Evolutionary conservation across 2,888 invertebrate species (phyloP).

Genomic region (Carcina quercana): DNA sequence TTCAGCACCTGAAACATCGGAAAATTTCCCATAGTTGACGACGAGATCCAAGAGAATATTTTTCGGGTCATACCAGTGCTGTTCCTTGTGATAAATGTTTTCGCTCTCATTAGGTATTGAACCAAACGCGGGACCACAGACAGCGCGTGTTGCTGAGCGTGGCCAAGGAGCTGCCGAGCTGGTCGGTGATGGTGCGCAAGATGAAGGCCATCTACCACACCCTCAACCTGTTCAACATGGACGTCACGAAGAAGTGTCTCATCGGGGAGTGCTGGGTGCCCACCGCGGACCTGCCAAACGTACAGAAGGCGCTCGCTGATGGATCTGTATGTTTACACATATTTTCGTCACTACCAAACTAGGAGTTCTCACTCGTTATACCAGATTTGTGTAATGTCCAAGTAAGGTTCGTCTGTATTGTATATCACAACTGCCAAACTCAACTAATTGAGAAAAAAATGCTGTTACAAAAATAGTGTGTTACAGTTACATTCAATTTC

Average conservation of each 20-base stretch:
- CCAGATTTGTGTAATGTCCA: too few relatives aligned
- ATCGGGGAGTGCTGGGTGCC: slow-evolving; percentile 92
- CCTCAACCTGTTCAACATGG: slow-evolving; percentile 90
- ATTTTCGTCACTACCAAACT: too few relatives aligned
- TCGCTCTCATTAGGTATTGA: slow-evolving; percentile 82
- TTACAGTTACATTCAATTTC: too few relatives aligned
- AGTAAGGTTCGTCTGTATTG: too few relatives aligned
- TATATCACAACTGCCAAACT: too few relatives aligned
- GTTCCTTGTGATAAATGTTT: slow-evolving; percentile 2
- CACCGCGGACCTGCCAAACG: slow-evolving; percentile 79
- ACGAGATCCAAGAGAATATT: too few relatives aligned
- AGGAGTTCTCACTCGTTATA: too few relatives aligned
- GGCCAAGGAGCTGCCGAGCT: slow-evolving; percentile 90
- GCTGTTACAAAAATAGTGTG: too few relatives aligned
- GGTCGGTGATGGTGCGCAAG: slow-evolving; percentile 93
- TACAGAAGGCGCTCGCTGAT: slow-evolving; percentile 84
- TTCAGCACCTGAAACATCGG: too few relatives aligned
- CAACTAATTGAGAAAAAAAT: too few relatives aligned
- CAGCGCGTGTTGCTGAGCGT: slow-evolving; percentile 90
- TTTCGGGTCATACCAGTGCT: too few relatives aligned
- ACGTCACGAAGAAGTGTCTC: slow-evolving; percentile 89
- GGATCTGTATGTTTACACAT: slow-evolving; percentile 80
- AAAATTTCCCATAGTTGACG: too few relatives aligned
- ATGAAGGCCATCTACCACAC: slow-evolving; percentile 96
- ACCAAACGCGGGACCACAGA: slow-evolving; percentile 94